phyloP scores from a whole-genome alignment of 2,797 vertebrate species.

The Varecia variegata region DNA sequence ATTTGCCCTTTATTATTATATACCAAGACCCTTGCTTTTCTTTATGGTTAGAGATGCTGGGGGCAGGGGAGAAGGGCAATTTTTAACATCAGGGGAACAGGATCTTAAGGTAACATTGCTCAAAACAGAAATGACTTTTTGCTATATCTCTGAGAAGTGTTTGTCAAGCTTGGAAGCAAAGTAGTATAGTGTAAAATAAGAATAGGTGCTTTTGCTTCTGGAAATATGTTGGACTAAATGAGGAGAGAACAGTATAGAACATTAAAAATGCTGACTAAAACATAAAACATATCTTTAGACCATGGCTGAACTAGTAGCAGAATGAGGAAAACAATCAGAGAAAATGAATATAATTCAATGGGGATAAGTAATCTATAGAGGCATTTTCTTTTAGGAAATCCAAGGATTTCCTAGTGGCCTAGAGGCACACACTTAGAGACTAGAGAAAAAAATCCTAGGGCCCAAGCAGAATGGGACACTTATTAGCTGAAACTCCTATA shows the following conservation, averaged over 20 bases:
- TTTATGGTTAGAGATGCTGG: neutral
- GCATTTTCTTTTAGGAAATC: neutral
- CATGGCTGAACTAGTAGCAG: neutral
- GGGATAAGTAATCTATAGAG: neutral
- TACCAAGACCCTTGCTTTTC: neutral
- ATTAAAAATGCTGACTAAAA: neutral
- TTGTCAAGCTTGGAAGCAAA: neutral
- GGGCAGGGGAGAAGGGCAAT: neutral
- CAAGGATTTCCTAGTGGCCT: neutral
- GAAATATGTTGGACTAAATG: neutral
- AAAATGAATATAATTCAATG: neutral
- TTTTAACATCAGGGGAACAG: neutral
- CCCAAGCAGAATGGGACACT: neutral
- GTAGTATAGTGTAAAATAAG: neutral
- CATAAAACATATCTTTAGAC: neutral
- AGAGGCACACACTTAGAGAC: neutral
- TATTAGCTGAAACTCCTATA: neutral
- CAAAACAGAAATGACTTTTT: neutral
- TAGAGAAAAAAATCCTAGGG: neutral
- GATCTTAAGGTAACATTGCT: neutral
- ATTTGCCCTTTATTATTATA: neutral
- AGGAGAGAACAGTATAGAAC: neutral
- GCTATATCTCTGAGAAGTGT: conserved; percentile 22
- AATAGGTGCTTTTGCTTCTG: neutral
- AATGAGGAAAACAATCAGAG: neutral